Conservation (phyloP, 2,888 invertebrate genomes). For the Tetragnatha montana region DNA sequence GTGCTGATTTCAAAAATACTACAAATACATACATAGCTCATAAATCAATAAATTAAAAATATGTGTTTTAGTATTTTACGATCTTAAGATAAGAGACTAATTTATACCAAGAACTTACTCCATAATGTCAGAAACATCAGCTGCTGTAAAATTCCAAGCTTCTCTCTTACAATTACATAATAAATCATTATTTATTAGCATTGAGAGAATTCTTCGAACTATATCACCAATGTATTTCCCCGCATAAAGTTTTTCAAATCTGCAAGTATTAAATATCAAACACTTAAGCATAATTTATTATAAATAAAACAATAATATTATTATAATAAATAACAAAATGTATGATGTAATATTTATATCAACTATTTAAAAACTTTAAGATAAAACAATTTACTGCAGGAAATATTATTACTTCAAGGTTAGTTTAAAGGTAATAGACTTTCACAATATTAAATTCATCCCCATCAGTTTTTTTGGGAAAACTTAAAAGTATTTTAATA, state of each 20-base stretch:
- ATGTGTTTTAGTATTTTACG: neutral
- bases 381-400: too few relatives aligned
- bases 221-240: slow-evolving; percentile 89
- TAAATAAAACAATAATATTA: neutral
- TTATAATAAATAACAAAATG: neutral
- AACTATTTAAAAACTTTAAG: too few relatives aligned
- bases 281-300: too few relatives aligned
- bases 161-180: slow-evolving; percentile 76
- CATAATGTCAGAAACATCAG: slow-evolving; percentile 84
- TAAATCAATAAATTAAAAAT: neutral
- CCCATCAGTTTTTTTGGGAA: too few relatives aligned
- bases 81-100: neutral
- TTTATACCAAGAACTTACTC: slow-evolving; percentile 78
- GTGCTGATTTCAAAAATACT: too few relatives aligned
- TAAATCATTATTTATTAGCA: slow-evolving; percentile 79
- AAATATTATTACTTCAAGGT: too few relatives aligned
- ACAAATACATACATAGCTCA: too few relatives aligned
- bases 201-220: slow-evolving; percentile 81
- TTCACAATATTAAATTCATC: too few relatives aligned
- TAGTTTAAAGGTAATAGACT: too few relatives aligned
- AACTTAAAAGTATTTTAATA: too few relatives aligned
- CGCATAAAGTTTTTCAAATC: slow-evolving; percentile 88
- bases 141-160: slow-evolving; percentile 80
- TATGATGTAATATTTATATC: neutral
- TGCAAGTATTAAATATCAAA: slow-evolving; percentile 74